These are phyloP conservation scores for Sialis lutaria DNA, from an alignment of 2,888 invertebrate species.

Conservation along the genomic window DNA sequence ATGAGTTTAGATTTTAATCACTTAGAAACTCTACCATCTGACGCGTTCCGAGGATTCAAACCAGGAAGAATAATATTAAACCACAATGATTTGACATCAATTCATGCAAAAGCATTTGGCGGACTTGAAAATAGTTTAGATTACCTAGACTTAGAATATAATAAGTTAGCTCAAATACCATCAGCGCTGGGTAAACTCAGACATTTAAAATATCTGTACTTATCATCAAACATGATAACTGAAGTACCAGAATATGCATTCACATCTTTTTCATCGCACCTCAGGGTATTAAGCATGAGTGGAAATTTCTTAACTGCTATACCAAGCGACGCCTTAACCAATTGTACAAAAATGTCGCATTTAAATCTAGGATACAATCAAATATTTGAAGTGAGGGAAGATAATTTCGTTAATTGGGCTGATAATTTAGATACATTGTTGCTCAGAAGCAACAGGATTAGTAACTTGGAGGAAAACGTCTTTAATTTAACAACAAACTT, in stretches of 20 bases:
- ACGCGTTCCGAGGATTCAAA: constrained; percentile 50
- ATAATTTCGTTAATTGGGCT: constrained; percentile 66
- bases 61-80: constrained; percentile 63
- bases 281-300: constrained; percentile 63
- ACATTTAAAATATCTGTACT: constrained; percentile 60
- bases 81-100: constrained; percentile 51
- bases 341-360: constrained; percentile 63
- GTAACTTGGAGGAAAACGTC: constrained; percentile 48
- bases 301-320: constrained; percentile 63
- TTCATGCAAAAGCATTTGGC: constrained; percentile 54
- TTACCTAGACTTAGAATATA: constrained; percentile 69
- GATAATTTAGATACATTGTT: constrained; percentile 62
- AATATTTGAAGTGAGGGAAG: constrained; percentile 57
- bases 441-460: constrained; percentile 69
- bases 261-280: constrained; percentile 33
- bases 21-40: constrained; percentile 43
- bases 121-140: constrained; percentile 59
- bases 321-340: constrained; percentile 48
- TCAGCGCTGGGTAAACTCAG: constrained; percentile 44
- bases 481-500: constrained; percentile 59
- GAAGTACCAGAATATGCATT: constrained; percentile 45
- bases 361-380: constrained; percentile 79
- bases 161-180: constrained; percentile 52
- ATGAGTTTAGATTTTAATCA: constrained; percentile 71
- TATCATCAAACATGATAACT: constrained; percentile 61